These are phyloP conservation scores for Cactoblastis cactorum DNA, from an alignment of 2,888 invertebrate genomes.

Conservation along the genomic window DNA sequence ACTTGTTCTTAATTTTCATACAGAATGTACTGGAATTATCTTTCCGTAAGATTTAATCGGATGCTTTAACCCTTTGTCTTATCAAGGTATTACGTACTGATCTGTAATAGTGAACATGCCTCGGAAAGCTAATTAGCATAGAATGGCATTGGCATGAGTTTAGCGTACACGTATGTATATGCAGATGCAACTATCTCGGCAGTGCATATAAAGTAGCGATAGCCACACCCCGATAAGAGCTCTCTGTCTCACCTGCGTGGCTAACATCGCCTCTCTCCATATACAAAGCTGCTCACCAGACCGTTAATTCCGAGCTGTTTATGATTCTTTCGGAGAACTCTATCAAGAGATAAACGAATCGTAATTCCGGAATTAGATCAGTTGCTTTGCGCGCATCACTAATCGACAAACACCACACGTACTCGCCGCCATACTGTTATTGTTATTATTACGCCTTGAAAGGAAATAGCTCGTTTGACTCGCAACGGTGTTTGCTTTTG, in stretches of 20 bases:
- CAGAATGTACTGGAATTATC: not conserved
- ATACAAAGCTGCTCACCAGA: constrained; percentile 33
- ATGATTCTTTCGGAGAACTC: constrained; percentile 38
- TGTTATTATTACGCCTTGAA: constrained; percentile 57
- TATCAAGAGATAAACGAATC: constrained; percentile 24
- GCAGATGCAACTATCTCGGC: constrained; percentile 51
- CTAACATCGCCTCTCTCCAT: constrained; percentile 29
- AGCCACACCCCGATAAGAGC: constrained; percentile 65
- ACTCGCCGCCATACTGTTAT: constrained; percentile 61
- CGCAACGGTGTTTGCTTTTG: constrained; percentile 61
- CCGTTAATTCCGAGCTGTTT: constrained; percentile 43
- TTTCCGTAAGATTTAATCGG: constrained; percentile 19
- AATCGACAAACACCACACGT: constrained; percentile 36
- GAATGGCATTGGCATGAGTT: constrained; percentile 52
- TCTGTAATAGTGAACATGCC: constrained; percentile 41
- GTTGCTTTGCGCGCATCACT: constrained; percentile 42
- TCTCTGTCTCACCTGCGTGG: constrained; percentile 49
- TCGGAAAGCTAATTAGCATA: constrained; percentile 61
- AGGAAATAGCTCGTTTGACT: constrained; percentile 61
- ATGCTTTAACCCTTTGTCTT: constrained; percentile 26
- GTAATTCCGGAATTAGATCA: constrained; percentile 44
- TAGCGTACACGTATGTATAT: constrained; percentile 34
- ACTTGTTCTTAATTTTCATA: not conserved
- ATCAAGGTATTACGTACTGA: constrained; percentile 33
- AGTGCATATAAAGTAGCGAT: constrained; percentile 65